phyloP scores from a whole-genome alignment of 2,888 invertebrate species.

The Eupelmus urozonus region DNA sequence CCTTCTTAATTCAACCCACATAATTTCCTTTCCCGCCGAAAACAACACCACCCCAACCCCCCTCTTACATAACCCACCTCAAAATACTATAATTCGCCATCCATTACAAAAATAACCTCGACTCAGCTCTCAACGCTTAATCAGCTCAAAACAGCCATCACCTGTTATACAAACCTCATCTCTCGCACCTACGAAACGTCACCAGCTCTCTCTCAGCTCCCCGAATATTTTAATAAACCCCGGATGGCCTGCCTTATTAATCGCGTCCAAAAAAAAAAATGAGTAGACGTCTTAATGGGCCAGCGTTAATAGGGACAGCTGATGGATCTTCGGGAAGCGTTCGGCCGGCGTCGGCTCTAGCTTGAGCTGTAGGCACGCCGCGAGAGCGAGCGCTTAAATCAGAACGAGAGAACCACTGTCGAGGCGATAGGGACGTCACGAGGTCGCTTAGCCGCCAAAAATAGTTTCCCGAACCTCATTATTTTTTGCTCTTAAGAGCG shows the following conservation, averaged over 20 bases:
- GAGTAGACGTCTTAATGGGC: slow-evolving; percentile 17
- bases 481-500: slow-evolving; percentile 69
- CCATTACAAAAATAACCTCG: no score
- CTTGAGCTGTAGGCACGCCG: no score
- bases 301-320: slow-evolving; percentile 55
- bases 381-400: slow-evolving; percentile 58
- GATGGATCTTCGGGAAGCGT: slow-evolving; percentile 50
- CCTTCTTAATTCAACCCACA: no score
- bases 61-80: no score
- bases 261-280: slow-evolving; percentile 42
- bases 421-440: slow-evolving; percentile 69
- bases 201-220: no score
- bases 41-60: no score
- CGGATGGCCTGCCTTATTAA: slow-evolving; percentile 40
- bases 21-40: no score
- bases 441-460: slow-evolving; percentile 70
- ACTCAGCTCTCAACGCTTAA: no score
- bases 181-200: no score
- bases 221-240: background rate
- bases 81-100: no score
- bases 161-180: no score
- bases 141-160: no score
- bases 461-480: slow-evolving; percentile 70
- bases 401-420: slow-evolving; percentile 70
- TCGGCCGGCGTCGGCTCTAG: slow-evolving; percentile 37